Base-by-base conservation (phyloP, 2,888 invertebrate species). In the Choreutis nemorana region DNA sequence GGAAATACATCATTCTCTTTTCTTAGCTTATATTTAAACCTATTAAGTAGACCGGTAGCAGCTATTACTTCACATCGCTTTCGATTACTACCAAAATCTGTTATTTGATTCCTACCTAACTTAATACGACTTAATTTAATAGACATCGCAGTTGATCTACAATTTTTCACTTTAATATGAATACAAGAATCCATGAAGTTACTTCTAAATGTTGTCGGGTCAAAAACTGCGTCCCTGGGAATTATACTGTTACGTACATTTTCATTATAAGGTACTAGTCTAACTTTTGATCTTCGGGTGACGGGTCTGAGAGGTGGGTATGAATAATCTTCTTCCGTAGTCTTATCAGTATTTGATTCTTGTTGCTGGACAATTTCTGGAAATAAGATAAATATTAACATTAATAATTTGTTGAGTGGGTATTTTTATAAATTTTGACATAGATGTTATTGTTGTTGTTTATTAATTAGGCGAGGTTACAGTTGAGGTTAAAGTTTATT, bases 11-110 rank as follows among this genome's bases (percentile, higher is more conserved):
- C 52, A 37, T 40, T 54, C 30, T 46, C 35, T 35, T 61, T 58
- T 25, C 54, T 64, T 35, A 67, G 34, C 48, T 52, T 73, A 51
- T 65, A 78, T 48, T 54, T 73, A 60, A 79, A 80, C 34, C 77
- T 65, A 46, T 68, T 56, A 23, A 79, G 48, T 2, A 66, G 37
- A 14, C 77, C 77, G 28, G 62, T 62, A 0, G 73, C 77, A 0
- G 67, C 50, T 0, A 66, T 48, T 0, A 62, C 62, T 5, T 52
- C 53, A 1, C 12, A 7, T 8, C 12, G 13, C 8, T 14, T 14
- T 3, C 13, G 14, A 14, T 15, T 26, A 4, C 14, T 14, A 2
- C 14, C 14, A 5, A 11, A 26, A 14, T 12, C 15, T 8, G n/a
- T n/a, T n/a, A 14, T 33, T 34, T 42, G 33, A 33, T 44, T 45